These are phyloP conservation scores for Eumeta japonica DNA, from an alignment of 1,140 invertebrate species.

Conservation along the genomic window DNA sequence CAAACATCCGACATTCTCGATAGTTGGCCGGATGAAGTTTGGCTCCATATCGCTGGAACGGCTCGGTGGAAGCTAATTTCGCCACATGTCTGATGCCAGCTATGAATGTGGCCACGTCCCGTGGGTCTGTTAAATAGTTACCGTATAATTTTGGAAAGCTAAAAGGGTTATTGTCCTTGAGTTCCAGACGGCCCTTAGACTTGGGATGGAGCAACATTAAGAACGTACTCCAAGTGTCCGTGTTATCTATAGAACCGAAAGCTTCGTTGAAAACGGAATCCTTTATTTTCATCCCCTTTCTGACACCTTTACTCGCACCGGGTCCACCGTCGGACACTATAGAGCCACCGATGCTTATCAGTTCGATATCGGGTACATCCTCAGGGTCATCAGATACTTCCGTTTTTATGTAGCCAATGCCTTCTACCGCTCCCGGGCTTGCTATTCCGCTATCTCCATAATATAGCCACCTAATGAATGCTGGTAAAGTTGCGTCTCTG, in stretches of 20 bases:
- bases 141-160: slow-evolving; percentile 66
- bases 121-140: slow-evolving; percentile 60
- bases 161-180: slow-evolving; percentile 61
- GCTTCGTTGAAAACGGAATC: slow-evolving; percentile 61
- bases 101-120: slow-evolving; percentile 54
- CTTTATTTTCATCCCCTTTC: slow-evolving; percentile 59
- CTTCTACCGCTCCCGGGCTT: slow-evolving; percentile 63
- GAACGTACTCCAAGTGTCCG: slow-evolving; percentile 50
- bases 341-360: slow-evolving; percentile 60
- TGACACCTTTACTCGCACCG: slow-evolving; percentile 57
- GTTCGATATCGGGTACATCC: slow-evolving; percentile 65
- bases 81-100: slow-evolving; percentile 50
- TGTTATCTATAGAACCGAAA: slow-evolving; percentile 52
- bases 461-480: slow-evolving; percentile 38
- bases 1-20: slow-evolving; percentile 43
- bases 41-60: slow-evolving; percentile 52
- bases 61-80: slow-evolving; percentile 39
- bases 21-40: slow-evolving; percentile 46
- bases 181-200: slow-evolving; percentile 61
- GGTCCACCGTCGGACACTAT: slow-evolving; percentile 59
- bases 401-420: slow-evolving; percentile 65
- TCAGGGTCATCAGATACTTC: slow-evolving; percentile 56
- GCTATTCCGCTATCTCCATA: slow-evolving; percentile 51
- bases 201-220: slow-evolving; percentile 62
- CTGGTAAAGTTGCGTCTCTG: slow-evolving; percentile 15